Evolutionary conservation across 2,888 invertebrate genomes (phyloP), one percentile per base, ranked within the genome.

Genomic region (Pristionchus arcanus): DNA sequence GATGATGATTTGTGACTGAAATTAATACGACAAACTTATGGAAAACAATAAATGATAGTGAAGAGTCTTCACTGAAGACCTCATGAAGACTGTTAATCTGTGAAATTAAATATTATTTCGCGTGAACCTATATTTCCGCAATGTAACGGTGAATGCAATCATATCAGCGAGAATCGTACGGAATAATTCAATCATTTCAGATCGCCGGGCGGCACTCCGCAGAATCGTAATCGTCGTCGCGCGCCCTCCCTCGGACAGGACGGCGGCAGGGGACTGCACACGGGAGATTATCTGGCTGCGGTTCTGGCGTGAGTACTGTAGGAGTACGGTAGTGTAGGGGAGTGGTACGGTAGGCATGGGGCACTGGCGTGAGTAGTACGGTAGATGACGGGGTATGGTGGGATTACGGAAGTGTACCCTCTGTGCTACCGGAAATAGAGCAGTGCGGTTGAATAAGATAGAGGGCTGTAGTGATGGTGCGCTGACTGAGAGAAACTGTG

Each of bases 151-250:
- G 42, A 49, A 49, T 9, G 42, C 42, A n/a, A n/a, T n/a, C n/a
- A n/a, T n/a, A n/a, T n/a, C n/a, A n/a, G n/a, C n/a, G n/a, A n/a
- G n/a, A n/a, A n/a, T n/a, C n/a, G n/a, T n/a, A n/a, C n/a, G n/a
- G n/a, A n/a, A n/a, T n/a, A n/a, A n/a, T n/a, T n/a, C n/a, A n/a
- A n/a, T n/a, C n/a, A n/a, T 53, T 31, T 28, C 86, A 59, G 87
- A 49, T 87, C 87, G 25, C 87, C 87, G 13, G 87, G 87, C 42
- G 87, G 87, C 16, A 87, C 87, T 37, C 87, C 87, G 2, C 87
- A 68, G 66, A 66, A 87, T 21, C 87, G 87, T 19, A 25, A 34
- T 13, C 87, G 87, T 3, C 11, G 68, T 15, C 42, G 87, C 9
- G 42, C 42, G n/a, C 66, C 66, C 42, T 87, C 87, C 31, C 68